Percentiles rank a stretch among this genome's conserved stretches.
Conservation (phyloP, 1,140 invertebrate species). For the Campoletis sonorensis region DNA sequence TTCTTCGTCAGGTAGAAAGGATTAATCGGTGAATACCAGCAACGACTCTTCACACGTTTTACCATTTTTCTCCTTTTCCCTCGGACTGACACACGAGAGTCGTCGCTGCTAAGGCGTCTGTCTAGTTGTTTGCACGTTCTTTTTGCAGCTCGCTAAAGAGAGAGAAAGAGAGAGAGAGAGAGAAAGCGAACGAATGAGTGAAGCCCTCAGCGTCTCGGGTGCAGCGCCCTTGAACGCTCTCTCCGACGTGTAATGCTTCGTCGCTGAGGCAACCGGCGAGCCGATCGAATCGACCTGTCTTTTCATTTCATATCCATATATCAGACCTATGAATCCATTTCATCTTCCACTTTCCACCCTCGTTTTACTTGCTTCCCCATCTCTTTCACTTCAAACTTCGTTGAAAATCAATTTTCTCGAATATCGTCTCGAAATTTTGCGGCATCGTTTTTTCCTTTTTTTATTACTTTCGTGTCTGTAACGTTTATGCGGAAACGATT, state of each 20-base stretch:
- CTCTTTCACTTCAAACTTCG: too few relatives aligned
- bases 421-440: too few relatives aligned
- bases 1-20: background rate
- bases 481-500: too few relatives aligned
- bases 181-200: slow-evolving; percentile 27
- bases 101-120: background rate
- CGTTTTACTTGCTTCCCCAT: too few relatives aligned
- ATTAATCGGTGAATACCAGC: slow-evolving; percentile 27
- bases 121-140: slow-evolving; percentile 37
- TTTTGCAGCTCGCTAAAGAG: slow-evolving; percentile 47
- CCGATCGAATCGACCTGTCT: slow-evolving; percentile 1
- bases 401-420: too few relatives aligned
- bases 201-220: slow-evolving; percentile 20
- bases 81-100: slow-evolving; percentile 7
- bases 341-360: too few relatives aligned
- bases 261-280: background rate
- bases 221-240: slow-evolving; percentile 34
- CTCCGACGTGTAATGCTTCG: slow-evolving; percentile 3
- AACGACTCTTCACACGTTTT: slow-evolving; percentile 40
- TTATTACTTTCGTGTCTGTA: too few relatives aligned
- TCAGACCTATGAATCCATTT: too few relatives aligned
- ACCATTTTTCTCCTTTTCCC: slow-evolving; percentile 3
- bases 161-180: slow-evolving; percentile 40
- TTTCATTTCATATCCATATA: background rate
- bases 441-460: too few relatives aligned